Base-by-base conservation (phyloP, 2,888 invertebrate species). In the Scelioninae gen. 2 region DNA sequence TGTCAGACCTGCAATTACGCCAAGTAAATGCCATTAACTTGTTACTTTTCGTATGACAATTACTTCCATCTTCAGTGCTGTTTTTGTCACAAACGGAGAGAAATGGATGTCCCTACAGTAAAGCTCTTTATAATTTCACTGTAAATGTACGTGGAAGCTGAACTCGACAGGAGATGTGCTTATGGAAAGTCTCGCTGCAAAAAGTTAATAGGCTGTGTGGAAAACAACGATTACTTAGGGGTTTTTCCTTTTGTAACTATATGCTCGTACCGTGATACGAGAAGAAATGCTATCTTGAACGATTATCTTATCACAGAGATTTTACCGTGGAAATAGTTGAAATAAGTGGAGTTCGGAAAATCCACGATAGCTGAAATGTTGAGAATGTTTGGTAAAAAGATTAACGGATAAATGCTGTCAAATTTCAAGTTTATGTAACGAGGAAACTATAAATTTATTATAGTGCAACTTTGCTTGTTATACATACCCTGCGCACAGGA, bases 21-120 rank as follows among this genome's bases (percentile, higher is more conserved):
- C 72, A 67, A 57, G 61, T 64, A 61, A 73, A 73, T 57, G 67
- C 53, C 61, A 61, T 65, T 67, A 65, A 61, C 65, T 72, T 50
- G 60, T 67, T 67, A 61, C 43, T 50, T 10, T 48, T 55, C 11
- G 15, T 45, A 60, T 61, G 55, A 63, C 67, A 50, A 61, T 61
- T 67, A 57, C 63, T 73, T 46, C 31, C 11, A 41, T 35, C 35
- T 45, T 48, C 46, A 43, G 55, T 46, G 52, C 46, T 3, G 41
- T 60, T 60, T 65, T 63, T 68, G 50, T 58, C 11, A 41, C 28
- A 37, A 33, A 9, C 31, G 13, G 18, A 28, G 48, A 22, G 28
- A 61, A 48, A 46, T 37, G 37, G 45, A 45, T 16, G 25, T 31
- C n/a, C 22, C 5, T 15, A 22, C 16, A 33, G 33, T 19, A 7